These are phyloP conservation scores for Hedychridium roseum DNA, from an alignment of 2,888 invertebrate species.

Conservation along the genomic window DNA sequence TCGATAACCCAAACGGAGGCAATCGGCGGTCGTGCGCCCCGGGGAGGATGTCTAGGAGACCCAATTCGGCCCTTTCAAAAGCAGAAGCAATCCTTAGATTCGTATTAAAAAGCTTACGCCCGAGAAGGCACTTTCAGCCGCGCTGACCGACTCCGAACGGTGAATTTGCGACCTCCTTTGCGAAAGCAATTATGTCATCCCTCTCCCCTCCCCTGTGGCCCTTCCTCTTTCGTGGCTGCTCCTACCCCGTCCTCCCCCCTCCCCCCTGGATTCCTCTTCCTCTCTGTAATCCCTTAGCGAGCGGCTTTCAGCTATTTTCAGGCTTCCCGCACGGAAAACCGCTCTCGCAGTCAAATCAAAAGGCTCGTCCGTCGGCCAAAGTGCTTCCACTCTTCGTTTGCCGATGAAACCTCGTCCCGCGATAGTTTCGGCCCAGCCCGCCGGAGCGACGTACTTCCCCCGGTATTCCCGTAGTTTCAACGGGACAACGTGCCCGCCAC, in stretches of 20 bases:
- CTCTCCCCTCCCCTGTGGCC: slow-evolving; percentile 3
- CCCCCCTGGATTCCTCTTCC: slow-evolving; percentile 5
- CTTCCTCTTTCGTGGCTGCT: background rate
- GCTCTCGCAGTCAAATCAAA: slow-evolving; percentile 50
- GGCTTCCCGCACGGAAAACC: slow-evolving; percentile 45
- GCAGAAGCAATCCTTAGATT: slow-evolving; percentile 50
- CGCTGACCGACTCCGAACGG: slow-evolving; percentile 41
- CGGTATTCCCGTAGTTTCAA: too few species aligned
- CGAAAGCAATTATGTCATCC: slow-evolving; percentile 42
- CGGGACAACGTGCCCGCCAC: too few species aligned
- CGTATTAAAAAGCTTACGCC: slow-evolving; percentile 48
- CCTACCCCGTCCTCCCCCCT: slow-evolving; percentile 1
- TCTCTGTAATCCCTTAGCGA: slow-evolving; percentile 15
- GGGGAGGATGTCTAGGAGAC: slow-evolving; percentile 14
- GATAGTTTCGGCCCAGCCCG: slow-evolving; percentile 31
- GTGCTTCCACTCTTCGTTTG: too few species aligned
- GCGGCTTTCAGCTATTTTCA: slow-evolving; percentile 44
- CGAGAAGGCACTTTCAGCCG: slow-evolving; percentile 42
- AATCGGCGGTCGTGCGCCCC: slow-evolving; percentile 39
- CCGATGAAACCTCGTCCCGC: slow-evolving; percentile 26
- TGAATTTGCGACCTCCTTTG: slow-evolving; percentile 45
- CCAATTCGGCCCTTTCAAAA: slow-evolving; percentile 45
- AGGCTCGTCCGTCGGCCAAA: too few species aligned
- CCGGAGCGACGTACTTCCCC: slow-evolving; percentile 18
- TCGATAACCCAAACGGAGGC: slow-evolving; percentile 47